Evolutionary conservation across 2,797 vertebrate genomes (phyloP), one percentile per base, ranked within the genome.

Genomic region (Euthynnus affinis): DNA sequence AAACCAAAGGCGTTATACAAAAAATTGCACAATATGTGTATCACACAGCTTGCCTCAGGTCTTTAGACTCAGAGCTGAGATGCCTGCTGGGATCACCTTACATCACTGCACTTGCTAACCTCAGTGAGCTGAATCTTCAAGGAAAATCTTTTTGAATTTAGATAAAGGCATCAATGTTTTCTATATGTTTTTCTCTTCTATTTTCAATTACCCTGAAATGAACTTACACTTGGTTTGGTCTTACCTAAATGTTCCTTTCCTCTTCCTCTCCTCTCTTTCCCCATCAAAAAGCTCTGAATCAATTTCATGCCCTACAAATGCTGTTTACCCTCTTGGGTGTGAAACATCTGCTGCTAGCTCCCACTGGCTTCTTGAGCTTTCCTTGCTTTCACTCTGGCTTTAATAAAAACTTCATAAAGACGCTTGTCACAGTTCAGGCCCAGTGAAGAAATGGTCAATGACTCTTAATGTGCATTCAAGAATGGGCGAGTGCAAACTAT

Each of bases 231-330:
- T 68, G 59, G 76, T 81, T 81, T 71, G 40, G 52, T 72, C 83
- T 87, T 74, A 86, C 74, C 85, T 89, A 76, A 73, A 71, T 76
- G 56, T 69, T 75, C 76, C 29, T 67, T 84, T 71, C 61, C 74
- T 79, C 74, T 73, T 74, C 42, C 63, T 66, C 68, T 63, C 48
- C 66, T 65, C 56, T 85, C 61, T 82, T 89, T 82, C 77, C 74
- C 84, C 82, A 90, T 92, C 84, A 92, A 87, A 93, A 93, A 82
- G 81, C 88, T 85, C 80, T 90, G 84, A 93, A 93, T 93, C 93
- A 91, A 92, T 93, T 93, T 93, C 91, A 93, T 93, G 93, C 91
- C 88, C 92, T 92, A 92, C 89, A 92, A 94, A 92, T 91, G 87
- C 87, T 93, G 92, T 93, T 94, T 93, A 92, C 91, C 91, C 92